phyloP scores from a whole-genome alignment of 2,888 invertebrate species.

The Tanaodytes sp. region DNA sequence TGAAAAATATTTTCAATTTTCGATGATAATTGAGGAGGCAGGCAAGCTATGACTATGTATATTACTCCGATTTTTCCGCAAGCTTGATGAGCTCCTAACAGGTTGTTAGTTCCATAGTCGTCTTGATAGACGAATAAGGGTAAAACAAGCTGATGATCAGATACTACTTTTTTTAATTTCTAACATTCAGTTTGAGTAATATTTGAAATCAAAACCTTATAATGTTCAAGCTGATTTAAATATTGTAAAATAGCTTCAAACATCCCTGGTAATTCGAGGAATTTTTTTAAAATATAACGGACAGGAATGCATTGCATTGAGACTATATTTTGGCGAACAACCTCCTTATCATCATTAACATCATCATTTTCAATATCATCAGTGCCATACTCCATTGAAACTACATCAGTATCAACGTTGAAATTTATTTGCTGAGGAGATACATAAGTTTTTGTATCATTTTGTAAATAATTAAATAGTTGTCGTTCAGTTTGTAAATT shows the following conservation, averaged over 20 bases:
- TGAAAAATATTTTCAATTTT: slow-evolving; percentile 47
- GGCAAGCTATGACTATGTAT: slow-evolving; percentile 27
- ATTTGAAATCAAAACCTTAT: slow-evolving; percentile 26
- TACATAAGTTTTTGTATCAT: slow-evolving; percentile 9
- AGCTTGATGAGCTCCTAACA: slow-evolving; percentile 41
- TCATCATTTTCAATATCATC: no score
- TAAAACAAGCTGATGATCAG: slow-evolving; percentile 23
- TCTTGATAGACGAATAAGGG: slow-evolving; percentile 53
- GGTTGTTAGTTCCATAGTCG: slow-evolving; percentile 54
- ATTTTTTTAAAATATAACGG: slow-evolving; percentile 26
- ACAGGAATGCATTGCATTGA: slow-evolving; percentile 33
- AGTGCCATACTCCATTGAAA: no score
- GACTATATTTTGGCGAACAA: slow-evolving; percentile 7
- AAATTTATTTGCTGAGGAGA: slow-evolving; percentile 13
- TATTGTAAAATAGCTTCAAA: slow-evolving; percentile 3
- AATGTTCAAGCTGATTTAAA: slow-evolving; percentile 3
- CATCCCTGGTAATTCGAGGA: slow-evolving; percentile 32
- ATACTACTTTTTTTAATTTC: slow-evolving; percentile 20
- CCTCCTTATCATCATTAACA: neutral
- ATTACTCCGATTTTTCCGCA: slow-evolving; percentile 38
- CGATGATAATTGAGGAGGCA: slow-evolving; percentile 33
- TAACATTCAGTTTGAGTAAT: slow-evolving; percentile 34
- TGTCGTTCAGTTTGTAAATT: slow-evolving; percentile 9
- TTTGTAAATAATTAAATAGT: slow-evolving; percentile 17
- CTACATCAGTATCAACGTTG: neutral